A percentile compares a stretch with the other conserved stretches of the same genome.
Conservation (phyloP, 2,113 vertebrate species). For the Cebidichthys violaceus region DNA sequence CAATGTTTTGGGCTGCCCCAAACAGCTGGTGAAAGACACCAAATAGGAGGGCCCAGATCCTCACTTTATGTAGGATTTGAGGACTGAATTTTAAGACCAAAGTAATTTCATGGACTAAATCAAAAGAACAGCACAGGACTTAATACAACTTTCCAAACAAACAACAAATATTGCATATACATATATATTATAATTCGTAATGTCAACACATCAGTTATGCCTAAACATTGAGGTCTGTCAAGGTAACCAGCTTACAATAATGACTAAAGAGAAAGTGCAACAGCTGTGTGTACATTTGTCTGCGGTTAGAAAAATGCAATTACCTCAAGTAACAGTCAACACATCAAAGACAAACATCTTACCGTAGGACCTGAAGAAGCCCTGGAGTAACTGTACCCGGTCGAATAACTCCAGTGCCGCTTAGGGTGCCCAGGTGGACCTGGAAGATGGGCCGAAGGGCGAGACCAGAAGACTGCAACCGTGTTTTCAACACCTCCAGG, state of each 20-base stretch:
- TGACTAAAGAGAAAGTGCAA: neutral
- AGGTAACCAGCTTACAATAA: neutral
- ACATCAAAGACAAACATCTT: conserved; percentile 70
- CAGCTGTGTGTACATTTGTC: conserved; percentile 16
- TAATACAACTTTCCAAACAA: neutral
- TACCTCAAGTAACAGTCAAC: neutral
- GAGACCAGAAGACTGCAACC: conserved; percentile 93
- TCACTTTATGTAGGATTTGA: conserved; percentile 38
- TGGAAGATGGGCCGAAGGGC: conserved; percentile 91
- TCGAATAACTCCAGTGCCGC: conserved; percentile 90
- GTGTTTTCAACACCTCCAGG: conserved; percentile 95
- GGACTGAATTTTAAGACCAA: conserved; percentile 18
- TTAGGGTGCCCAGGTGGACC: conserved; percentile 94
- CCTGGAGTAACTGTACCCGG: conserved; percentile 90
- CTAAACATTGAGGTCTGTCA: neutral
- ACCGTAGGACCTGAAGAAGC: conserved; percentile 93
- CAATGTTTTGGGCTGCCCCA: neutral
- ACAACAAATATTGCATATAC: neutral
- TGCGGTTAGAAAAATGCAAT: conserved; percentile 20
- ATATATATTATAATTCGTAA: no score
- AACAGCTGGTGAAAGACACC: conserved; percentile 31
- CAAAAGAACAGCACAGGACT: neutral
- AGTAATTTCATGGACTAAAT: neutral
- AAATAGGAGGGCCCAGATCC: conserved; percentile 29
- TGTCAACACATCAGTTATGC: neutral